These are phyloP conservation scores for Calcarius lapponicus DNA, from an alignment of 2,797 vertebrate genomes.

Conservation along the genomic window DNA sequence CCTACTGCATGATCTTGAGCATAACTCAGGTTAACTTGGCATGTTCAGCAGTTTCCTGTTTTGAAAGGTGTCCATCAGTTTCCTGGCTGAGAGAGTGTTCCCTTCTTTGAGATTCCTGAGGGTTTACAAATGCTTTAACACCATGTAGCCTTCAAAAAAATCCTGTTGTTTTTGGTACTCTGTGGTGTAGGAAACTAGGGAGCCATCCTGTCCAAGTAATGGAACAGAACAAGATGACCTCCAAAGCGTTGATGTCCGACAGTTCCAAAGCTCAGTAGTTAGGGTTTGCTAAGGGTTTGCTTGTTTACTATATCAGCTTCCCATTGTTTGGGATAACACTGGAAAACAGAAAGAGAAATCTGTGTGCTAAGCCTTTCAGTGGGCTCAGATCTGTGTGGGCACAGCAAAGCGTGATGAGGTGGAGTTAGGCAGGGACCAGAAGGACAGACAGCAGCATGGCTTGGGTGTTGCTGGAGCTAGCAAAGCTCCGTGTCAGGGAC, in stretches of 20 bases:
- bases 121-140: neutral
- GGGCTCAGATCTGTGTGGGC: neutral
- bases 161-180: neutral
- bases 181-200: neutral
- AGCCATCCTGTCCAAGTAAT: neutral
- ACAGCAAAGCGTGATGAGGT: rapidly evolving
- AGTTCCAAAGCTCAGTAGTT: neutral
- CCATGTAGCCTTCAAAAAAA: neutral
- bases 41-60: neutral
- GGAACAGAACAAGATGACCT: neutral
- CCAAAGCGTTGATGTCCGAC: rapidly evolving
- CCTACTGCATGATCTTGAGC: neutral
- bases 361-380: neutral
- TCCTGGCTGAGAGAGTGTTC: neutral
- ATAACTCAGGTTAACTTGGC: neutral
- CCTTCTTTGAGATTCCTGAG: neutral
- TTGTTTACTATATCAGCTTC: neutral
- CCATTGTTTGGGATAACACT: neutral
- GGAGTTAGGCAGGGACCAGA: neutral
- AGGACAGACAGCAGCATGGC: rapidly evolving
- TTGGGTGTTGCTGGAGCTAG: neutral
- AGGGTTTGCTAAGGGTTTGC: neutral
- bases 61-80: neutral
- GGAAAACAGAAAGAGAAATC: neutral
- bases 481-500: neutral